Evolutionary conservation across 2,797 vertebrate species (phyloP).

Genomic region (Limosa lapponica): DNA sequence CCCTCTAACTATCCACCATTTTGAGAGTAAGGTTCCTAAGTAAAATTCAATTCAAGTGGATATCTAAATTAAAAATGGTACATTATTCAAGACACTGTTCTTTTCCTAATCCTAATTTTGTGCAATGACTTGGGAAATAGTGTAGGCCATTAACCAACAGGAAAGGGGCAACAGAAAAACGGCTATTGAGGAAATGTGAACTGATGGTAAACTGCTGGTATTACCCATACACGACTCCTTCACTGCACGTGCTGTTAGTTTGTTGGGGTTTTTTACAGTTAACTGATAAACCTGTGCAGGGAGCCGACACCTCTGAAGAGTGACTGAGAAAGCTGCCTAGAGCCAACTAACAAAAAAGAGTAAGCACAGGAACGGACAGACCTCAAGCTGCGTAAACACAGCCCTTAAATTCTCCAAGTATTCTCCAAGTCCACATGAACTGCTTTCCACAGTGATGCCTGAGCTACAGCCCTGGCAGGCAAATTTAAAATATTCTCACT

Average conservation of each 20-base stretch:
- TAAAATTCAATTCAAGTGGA: slow-evolving; percentile 4
- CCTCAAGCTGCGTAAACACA: background rate
- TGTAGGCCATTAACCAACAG: background rate
- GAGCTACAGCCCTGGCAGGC: background rate
- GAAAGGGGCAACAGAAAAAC: background rate
- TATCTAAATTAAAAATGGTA: slow-evolving; percentile 13
- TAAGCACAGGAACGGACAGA: background rate
- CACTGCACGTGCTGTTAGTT: background rate
- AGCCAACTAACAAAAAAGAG: background rate
- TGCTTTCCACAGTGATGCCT: background rate
- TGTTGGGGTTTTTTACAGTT: background rate
- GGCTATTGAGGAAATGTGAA: background rate
- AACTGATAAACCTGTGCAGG: background rate
- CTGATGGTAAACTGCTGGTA: background rate
- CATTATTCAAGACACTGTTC: background rate
- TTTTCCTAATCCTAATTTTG: background rate
- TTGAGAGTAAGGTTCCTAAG: slow-evolving; percentile 14
- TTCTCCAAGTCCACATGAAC: background rate
- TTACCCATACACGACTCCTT: background rate
- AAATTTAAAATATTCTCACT: background rate
- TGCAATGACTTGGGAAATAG: slow-evolving; percentile 7
- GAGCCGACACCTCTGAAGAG: background rate
- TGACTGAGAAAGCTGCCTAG: background rate
- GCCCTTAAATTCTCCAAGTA: background rate
- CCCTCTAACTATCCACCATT: background rate